Percentiles rank a stretch among this genome's conserved stretches.
phyloP scores from a whole-genome alignment of 2,888 invertebrate species.

The Hetaerina titia region DNA sequence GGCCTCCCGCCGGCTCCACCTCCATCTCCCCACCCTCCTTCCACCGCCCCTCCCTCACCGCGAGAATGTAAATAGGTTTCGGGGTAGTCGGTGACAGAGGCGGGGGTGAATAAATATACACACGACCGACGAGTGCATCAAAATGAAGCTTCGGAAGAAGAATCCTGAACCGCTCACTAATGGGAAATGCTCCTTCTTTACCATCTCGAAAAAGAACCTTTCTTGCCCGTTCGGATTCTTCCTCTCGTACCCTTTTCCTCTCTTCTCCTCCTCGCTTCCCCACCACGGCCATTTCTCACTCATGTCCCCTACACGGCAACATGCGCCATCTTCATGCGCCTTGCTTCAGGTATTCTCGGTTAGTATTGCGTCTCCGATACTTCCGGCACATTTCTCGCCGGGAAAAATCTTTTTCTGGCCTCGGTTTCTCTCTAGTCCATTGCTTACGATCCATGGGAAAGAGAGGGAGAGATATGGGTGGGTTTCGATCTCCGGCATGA shows the following conservation, averaged over 20 bases:
- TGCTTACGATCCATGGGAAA: too few relatives aligned
- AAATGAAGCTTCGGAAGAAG: neutral
- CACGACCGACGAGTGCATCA: neutral
- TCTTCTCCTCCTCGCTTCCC: neutral
- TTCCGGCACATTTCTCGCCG: neutral
- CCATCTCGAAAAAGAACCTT: neutral
- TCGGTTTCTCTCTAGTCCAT: neutral
- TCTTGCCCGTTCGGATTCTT: neutral
- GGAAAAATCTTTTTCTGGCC: neutral
- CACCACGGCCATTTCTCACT: neutral
- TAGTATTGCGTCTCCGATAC: neutral
- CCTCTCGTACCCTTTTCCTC: neutral
- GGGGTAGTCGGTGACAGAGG: conserved; percentile 61
- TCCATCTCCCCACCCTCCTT: neutral
- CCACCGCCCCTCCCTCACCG: neutral
- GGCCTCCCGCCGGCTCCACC: neutral
- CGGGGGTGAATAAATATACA: conserved; percentile 60
- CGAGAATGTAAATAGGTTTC: conserved; percentile 63
- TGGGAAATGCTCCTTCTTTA: conserved; percentile 52
- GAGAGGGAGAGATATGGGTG: too few relatives aligned
- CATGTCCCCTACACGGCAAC: neutral
- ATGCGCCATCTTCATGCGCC: conserved; percentile 36
- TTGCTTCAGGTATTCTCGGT: neutral
- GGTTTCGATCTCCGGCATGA: neutral
- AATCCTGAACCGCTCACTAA: conserved; percentile 34